Base-by-base conservation (phyloP, 2,797 vertebrate genomes). In the Scomberomorus guttatus region DNA sequence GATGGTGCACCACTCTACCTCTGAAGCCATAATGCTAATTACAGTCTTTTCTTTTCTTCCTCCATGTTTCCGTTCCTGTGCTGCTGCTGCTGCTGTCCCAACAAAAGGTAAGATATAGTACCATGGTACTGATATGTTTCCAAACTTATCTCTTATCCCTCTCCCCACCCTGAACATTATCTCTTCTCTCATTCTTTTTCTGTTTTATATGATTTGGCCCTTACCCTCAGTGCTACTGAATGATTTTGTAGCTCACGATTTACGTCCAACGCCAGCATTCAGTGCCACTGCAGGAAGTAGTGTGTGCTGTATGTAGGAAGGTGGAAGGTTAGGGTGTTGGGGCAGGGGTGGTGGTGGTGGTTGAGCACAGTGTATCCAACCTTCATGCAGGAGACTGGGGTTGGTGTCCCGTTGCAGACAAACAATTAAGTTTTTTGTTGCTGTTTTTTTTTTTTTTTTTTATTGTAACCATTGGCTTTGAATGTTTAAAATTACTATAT, bases 21-120 rank as follows among this genome's bases (percentile, higher is more conserved):
- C 18, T 77, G 54, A 73, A 62, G 50, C 20, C 2, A 3, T 55
- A 1, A 71, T 64, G 32, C 80, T 92, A 84, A 92, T 73, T 46
- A 22, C 10, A 8, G 2, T 82, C 24, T 74, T 69, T 85, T 55
- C 52, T 34, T 83, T 55, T 79, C 20, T 80, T 64, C 60, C 37
- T 87, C 56, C 73, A 90, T 92, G 90, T 80, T 66, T 55, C 73
- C 81, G 61, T 84, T 87, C 72, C 69, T 60, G 63, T 65, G 75
- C 55, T 2, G 46, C 9, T 58, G 55, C 11, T 32, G 58, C 63
- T 63, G 75, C 52, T 1, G 48, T 74, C 61, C 74, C 77, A 46
- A 80, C 83, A 70, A 84, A 73, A 94, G 94, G 94, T 94, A 94
- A 94, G 93, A 86, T 0, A 51, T 57, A 25, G 15, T 61, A 55